phyloP scores from a whole-genome alignment of 1,140 invertebrate genomes.

The Parasteatoda tepidariorum region DNA sequence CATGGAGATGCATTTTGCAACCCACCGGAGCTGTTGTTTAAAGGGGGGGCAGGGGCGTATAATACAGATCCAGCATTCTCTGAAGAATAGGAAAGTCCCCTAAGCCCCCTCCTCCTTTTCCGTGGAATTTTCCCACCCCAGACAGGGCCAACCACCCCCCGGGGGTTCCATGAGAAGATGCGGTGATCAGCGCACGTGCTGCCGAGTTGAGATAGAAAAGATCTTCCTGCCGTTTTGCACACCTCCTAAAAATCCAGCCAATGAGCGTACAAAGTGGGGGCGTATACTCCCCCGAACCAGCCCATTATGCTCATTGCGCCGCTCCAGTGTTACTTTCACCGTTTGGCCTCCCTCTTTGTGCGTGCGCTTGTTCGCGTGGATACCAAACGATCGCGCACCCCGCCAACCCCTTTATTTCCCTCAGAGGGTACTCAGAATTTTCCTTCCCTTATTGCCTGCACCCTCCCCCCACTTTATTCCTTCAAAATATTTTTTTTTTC shows the following conservation, averaged over 20 bases:
- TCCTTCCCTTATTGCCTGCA: slow-evolving; percentile 13
- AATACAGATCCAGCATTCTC: neutral
- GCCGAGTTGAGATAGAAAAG: neutral
- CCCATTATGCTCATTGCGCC: slow-evolving; percentile 8
- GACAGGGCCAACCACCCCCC: slow-evolving; percentile 18
- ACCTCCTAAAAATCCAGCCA: neutral
- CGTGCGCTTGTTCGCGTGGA: neutral
- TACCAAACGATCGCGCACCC: neutral
- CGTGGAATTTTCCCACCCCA: neutral
- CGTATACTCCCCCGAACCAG: slow-evolving; percentile 4
- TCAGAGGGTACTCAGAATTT: slow-evolving; percentile 22
- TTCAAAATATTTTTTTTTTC: neutral
- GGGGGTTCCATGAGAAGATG: slow-evolving; percentile 11
- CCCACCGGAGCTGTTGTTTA: slow-evolving; percentile 20
- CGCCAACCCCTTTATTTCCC: neutral
- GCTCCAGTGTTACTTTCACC: slow-evolving; percentile 46
- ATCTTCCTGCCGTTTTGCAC: slow-evolving; percentile 6
- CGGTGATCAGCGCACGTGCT: neutral
- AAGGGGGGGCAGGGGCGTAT: slow-evolving; percentile 11
- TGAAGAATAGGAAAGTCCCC: slow-evolving; percentile 38
- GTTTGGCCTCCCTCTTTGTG: neutral
- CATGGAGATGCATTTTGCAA: slow-evolving; percentile 7
- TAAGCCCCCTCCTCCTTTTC: slow-evolving; percentile 17
- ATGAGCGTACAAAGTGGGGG: slow-evolving; percentile 21
- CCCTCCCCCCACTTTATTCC: neutral